phyloP scores from a whole-genome alignment of 2,113 vertebrate species.

The Lophochroa leadbeateri region DNA sequence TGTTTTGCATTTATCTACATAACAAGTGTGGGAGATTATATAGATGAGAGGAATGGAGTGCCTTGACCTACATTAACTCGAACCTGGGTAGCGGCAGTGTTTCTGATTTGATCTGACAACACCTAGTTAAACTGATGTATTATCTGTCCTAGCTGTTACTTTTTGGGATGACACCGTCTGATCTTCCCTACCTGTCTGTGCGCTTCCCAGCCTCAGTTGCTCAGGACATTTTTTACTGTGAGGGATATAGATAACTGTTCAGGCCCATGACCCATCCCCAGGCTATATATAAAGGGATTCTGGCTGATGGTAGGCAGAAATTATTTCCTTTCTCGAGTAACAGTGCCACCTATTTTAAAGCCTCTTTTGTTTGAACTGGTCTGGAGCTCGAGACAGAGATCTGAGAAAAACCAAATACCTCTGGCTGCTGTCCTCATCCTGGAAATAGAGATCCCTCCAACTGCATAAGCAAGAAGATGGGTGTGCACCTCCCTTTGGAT shows the following conservation, averaged over 20 bases:
- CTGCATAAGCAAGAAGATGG: not conserved
- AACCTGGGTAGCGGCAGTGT: not conserved
- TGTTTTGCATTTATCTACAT: constrained; percentile 60
- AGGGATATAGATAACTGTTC: not conserved
- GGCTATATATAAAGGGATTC: not conserved
- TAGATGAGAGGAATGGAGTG: not conserved
- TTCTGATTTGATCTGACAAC: constrained; percentile 48
- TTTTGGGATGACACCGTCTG: not conserved
- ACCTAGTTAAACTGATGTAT: constrained; percentile 25
- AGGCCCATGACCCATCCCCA: not conserved
- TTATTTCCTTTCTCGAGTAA: not conserved
- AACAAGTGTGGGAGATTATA: constrained; percentile 27
- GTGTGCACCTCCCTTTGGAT: not conserved
- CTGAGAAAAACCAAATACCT: not conserved
- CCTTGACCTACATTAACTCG: constrained; percentile 54
- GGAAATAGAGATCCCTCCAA: not conserved
- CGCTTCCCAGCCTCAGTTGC: not conserved
- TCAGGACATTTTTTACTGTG: not conserved
- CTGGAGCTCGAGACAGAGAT: not conserved
- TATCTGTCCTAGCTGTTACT: constrained; percentile 15
- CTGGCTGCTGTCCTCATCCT: not conserved
- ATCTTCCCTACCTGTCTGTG: not conserved
- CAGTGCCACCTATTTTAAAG: not conserved
- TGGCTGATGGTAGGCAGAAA: not conserved
- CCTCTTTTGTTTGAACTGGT: not conserved